A percentile compares a stretch with the other conserved stretches of the same genome.
Conservation (phyloP, 2,113 vertebrate species). For the Entosphenus tridentatus region DNA sequence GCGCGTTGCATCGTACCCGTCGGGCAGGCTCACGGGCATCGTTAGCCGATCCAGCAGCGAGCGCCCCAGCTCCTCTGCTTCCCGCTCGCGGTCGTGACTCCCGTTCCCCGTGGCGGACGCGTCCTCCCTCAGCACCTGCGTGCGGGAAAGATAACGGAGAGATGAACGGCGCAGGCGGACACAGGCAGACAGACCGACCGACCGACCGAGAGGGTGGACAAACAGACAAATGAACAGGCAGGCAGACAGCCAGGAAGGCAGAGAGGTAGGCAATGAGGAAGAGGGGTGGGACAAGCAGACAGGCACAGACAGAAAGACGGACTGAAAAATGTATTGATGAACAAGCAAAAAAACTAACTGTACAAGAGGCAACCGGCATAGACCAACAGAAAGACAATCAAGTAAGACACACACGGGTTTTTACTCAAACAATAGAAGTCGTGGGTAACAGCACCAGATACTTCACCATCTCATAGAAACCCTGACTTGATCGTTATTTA, state of each 20-base stretch:
- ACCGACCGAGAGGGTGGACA: not conserved
- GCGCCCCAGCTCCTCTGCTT: constrained; percentile 65
- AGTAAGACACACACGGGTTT: no score
- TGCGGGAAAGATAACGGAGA: constrained; percentile 8
- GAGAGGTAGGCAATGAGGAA: no score
- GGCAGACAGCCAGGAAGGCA: not conserved
- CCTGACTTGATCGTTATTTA: no score
- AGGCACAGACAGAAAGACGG: no score
- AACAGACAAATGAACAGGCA: not conserved
- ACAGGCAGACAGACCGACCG: constrained; percentile 11
- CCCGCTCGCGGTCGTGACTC: constrained; percentile 45
- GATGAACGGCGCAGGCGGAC: not conserved
- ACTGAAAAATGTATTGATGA: no score
- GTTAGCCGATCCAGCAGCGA: constrained; percentile 71
- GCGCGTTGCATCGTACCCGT: constrained; percentile 39
- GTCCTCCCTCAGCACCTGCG: constrained; percentile 27
- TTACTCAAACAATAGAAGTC: no score
- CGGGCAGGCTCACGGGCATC: constrained; percentile 73
- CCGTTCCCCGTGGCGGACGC: constrained; percentile 34
- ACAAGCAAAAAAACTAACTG: no score
- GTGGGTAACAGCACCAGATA: no score
- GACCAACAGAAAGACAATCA: no score
- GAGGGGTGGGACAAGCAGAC: no score
- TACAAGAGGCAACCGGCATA: no score
- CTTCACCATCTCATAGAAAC: no score